Evolutionary conservation across 2,797 vertebrate genomes (phyloP).

Genomic region (Amphiprion clarkii): DNA sequence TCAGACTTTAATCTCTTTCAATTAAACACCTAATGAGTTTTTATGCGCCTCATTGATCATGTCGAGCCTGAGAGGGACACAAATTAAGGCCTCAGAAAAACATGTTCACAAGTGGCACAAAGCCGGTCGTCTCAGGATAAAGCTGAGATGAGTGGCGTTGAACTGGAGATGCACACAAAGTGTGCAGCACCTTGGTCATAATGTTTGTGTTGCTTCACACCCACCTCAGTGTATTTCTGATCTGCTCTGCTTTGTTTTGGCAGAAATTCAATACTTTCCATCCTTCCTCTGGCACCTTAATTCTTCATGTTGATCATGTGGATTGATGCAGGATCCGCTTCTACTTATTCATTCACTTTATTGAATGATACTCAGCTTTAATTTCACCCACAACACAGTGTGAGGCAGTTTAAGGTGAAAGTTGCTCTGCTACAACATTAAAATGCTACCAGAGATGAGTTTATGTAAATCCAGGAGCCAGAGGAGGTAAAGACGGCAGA

Average conservation of each 20-base stretch:
- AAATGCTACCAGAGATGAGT: not conserved
- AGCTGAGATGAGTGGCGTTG: not conserved
- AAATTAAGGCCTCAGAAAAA: constrained; percentile 23
- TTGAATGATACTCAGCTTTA: not conserved
- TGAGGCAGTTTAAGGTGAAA: not conserved
- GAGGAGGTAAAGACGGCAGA: not conserved
- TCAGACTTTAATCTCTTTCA: constrained; percentile 32
- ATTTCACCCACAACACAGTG: not conserved
- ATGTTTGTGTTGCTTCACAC: constrained; percentile 20
- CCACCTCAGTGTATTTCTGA: constrained; percentile 1
- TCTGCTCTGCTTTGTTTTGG: constrained; percentile 3
- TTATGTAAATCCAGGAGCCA: not conserved
- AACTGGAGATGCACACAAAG: not conserved
- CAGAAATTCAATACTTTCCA: constrained; percentile 8
- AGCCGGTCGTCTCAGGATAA: constrained; percentile 9
- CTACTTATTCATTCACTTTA: not conserved
- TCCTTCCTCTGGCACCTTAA: not conserved
- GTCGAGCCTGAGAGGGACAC: constrained; percentile 23
- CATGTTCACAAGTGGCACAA: constrained; percentile 13
- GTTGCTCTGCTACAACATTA: not conserved
- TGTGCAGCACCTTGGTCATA: not conserved
- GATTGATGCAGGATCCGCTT: not conserved
- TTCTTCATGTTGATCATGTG: not conserved
- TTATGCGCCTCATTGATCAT: constrained; percentile 33
- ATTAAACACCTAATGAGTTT: constrained; percentile 50